Evolutionary conservation across 2,888 invertebrate species (phyloP), one percentile per base, ranked within the genome.

Genomic region (Calliphora vomitoria): DNA sequence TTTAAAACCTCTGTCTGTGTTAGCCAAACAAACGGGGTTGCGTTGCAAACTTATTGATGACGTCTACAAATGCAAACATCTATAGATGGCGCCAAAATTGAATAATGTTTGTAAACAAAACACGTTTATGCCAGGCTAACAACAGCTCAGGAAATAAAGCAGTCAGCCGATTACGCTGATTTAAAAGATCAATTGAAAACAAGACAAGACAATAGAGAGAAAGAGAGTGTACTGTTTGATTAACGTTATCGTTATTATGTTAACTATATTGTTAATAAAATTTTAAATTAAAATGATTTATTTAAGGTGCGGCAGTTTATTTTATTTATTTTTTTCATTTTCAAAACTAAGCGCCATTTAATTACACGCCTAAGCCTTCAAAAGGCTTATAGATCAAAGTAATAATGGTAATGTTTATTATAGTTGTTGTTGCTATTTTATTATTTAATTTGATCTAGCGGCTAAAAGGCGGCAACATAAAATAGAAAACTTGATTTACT

Each of bases 271-370:
- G 62, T 82, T 78, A 82, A 85, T 79, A 82, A 82, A 84, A 85
- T 62, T 84, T 84, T 53, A 69, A 76, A 87, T 82, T 82, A 58
- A 87, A 79, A 60, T 75, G 69, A 85, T 85, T 87, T 85, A 75
- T 82, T 82, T 79, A 50, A 85, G 87, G 87, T 69, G 87, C 75
- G 87, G 82, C 31, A 31, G 47, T 64, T 81, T 75, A 74, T 58
- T 72, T 85, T 50, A n/a, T 75, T 66, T 72, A 72, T 41, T 62
- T 69, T 62, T 69, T 15, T 25, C 25, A 25, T 25, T 25, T 47
- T 38, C 31, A 62, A 82, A 58, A 60, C 44, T 55, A 82, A 87
- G 85, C 85, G 87, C 87, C 87, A 82, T 75, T 87, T 87, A 87
- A 85, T 87, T 82, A 79, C 75, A 82, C 72, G 76, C 58, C 74